A percentile compares a stretch with the other conserved stretches of the same genome.
phyloP scores from a whole-genome alignment of 2,888 invertebrate species.

The Stenolophus ochropezus region DNA sequence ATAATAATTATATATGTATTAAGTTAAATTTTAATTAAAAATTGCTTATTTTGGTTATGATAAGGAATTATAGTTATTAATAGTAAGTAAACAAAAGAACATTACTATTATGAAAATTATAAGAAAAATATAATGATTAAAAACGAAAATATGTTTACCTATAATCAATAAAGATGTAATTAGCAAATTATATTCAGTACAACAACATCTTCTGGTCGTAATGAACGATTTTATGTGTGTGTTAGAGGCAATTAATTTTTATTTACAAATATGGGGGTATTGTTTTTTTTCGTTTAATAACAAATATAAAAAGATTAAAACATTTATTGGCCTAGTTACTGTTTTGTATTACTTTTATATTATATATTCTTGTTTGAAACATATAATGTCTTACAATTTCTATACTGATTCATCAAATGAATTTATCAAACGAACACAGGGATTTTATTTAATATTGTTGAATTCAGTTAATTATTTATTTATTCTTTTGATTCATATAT shows the following conservation, averaged over 20 bases:
- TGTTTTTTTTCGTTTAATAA: not conserved
- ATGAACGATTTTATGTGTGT: slow-evolving; percentile 1
- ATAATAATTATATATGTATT: too few relatives aligned
- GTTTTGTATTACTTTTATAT: not conserved
- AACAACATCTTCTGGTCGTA: not conserved
- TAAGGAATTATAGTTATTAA: too few relatives aligned
- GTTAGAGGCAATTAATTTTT: not conserved
- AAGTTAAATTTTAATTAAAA: too few relatives aligned
- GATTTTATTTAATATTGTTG: not conserved
- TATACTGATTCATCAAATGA: not conserved
- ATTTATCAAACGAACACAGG: not conserved
- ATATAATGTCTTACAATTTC: not conserved
- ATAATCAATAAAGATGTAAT: not conserved
- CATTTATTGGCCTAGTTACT: not conserved
- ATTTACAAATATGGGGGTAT: not conserved
- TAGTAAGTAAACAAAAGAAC: too few relatives aligned
- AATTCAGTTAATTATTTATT: not conserved
- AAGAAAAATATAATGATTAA: too few relatives aligned
- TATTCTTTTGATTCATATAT: not conserved
- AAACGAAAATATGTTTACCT: not conserved
- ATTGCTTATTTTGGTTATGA: too few relatives aligned
- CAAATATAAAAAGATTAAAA: not conserved
- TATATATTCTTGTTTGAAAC: not conserved
- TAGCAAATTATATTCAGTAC: not conserved
- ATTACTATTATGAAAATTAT: too few relatives aligned